Conservation (phyloP, 92 coral and sea anemone species). For the Epizoanthus scotinus region DNA sequence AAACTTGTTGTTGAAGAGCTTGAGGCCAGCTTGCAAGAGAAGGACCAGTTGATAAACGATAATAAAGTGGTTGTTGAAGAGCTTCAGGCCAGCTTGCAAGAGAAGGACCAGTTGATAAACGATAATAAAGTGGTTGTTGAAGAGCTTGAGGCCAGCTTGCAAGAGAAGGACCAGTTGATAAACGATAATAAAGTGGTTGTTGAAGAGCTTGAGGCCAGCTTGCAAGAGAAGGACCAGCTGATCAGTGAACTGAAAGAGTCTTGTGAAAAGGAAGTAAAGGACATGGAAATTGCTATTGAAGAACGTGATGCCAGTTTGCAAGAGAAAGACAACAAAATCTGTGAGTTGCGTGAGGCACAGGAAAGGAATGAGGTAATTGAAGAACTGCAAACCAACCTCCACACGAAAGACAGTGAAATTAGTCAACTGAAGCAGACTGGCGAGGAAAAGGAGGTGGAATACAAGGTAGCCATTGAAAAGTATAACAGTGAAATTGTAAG, state of each 20-base stretch:
- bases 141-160: constrained; percentile 55
- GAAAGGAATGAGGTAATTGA: constrained; percentile 44
- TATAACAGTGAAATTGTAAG: constrained; percentile 61
- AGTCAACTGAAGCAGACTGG: constrained; percentile 43
- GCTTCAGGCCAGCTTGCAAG: constrained; percentile 51
- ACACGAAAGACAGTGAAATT: constrained; percentile 70
- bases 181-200: constrained; percentile 44
- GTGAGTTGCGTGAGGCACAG: constrained; percentile 41
- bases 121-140: constrained; percentile 10
- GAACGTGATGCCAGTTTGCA: constrained; percentile 67
- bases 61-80: constrained; percentile 48
- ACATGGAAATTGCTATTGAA: constrained; percentile 65
- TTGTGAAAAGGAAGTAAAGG: constrained; percentile 13
- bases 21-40: constrained; percentile 61
- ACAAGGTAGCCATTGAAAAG: constrained; percentile 59
- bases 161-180: constrained; percentile 67
- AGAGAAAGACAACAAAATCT: constrained; percentile 69
- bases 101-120: constrained; percentile 18
- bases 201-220: constrained; percentile 39
- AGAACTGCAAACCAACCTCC: constrained; percentile 62
- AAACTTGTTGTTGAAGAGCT: constrained; percentile 68
- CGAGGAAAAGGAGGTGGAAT: constrained; percentile 50
- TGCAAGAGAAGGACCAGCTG: constrained; percentile 20
- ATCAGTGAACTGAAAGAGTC: constrained; percentile 24
- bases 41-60: constrained; percentile 42